These are phyloP conservation scores for Trinorchestia longiramus DNA, from an alignment of 1,140 invertebrate genomes.

Conservation along the genomic window DNA sequence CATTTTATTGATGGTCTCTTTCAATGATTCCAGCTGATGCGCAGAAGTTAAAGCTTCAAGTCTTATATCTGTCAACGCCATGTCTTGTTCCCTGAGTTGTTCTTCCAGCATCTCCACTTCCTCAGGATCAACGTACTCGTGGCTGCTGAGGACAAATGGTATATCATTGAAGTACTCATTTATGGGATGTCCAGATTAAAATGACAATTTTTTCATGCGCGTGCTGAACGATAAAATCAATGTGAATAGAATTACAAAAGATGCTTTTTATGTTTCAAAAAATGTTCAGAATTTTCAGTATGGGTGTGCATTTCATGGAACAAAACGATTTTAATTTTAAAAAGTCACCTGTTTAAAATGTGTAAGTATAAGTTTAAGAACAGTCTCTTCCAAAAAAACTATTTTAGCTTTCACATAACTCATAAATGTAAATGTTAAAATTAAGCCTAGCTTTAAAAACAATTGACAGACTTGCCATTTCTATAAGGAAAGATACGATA, in stretches of 20 bases:
- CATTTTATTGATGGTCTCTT: constrained; percentile 97
- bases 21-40: constrained; percentile 94
- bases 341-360: neutral
- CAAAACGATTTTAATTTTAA: neutral
- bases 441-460: neutral
- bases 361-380: neutral
- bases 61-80: constrained; percentile 94
- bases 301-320: neutral
- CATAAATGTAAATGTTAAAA: neutral
- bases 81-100: constrained; percentile 94
- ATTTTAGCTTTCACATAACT: neutral
- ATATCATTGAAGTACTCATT: neutral
- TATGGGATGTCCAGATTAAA: neutral
- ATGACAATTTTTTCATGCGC: neutral
- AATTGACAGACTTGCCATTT: neutral
- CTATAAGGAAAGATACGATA: neutral
- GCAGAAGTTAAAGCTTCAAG: constrained; percentile 95
- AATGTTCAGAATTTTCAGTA: neutral
- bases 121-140: constrained; percentile 56
- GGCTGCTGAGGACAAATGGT: constrained; percentile 26
- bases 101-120: constrained; percentile 89
- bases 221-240: neutral
- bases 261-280: neutral
- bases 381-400: neutral
- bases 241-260: neutral